Evolutionary conservation across 1,140 invertebrate genomes (phyloP), one percentile per base, ranked within the genome.

Genomic region (Neoseiulus cucumeris): DNA sequence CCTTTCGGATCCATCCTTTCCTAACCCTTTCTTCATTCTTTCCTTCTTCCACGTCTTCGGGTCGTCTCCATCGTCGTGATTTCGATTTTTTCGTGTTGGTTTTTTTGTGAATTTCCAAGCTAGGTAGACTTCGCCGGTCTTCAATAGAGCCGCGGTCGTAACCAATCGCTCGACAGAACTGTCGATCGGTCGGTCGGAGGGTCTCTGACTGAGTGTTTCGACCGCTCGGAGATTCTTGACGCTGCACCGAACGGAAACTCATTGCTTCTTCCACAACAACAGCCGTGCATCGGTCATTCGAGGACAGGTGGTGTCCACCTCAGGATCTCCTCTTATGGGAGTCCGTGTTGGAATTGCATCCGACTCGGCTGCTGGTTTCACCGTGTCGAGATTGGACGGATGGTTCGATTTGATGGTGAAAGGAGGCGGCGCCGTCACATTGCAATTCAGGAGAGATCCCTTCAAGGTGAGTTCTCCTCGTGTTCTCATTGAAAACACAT

Each of bases 211-310:
- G n/a, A n/a, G n/a, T n/a, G n/a, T n/a, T n/a, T n/a, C n/a, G n/a
- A n/a, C n/a, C n/a, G n/a, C n/a, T n/a, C n/a, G n/a, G n/a, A n/a
- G n/a, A n/a, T n/a, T n/a, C n/a, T n/a, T n/a, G n/a, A n/a, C n/a
- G n/a, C n/a, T n/a, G n/a, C n/a, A n/a, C n/a, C n/a, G n/a, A 28
- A 66, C 65, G 55, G 30, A 17, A 55, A 12, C 18, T 44, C 55
- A 45, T 22, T 68, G 65, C 29, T 66, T 25, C 71, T 69, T 80
- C 80, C 73, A 39, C 33, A 39, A 39, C 33, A 39, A 39, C 81
- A 98, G 93, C 79, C 90, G 94, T 76, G 92, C 95, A 71, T 93
- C 94, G 71, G 92, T 98, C 72, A 94, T 99, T 82, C 83, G 95
- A 73, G 95, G 95, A 68, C 87, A 90, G 78, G 91, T 98, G 68